Percentiles rank a stretch among this genome's conserved stretches.
Conservation (phyloP, 2,113 vertebrate genomes). For the Mugil cephalus region DNA sequence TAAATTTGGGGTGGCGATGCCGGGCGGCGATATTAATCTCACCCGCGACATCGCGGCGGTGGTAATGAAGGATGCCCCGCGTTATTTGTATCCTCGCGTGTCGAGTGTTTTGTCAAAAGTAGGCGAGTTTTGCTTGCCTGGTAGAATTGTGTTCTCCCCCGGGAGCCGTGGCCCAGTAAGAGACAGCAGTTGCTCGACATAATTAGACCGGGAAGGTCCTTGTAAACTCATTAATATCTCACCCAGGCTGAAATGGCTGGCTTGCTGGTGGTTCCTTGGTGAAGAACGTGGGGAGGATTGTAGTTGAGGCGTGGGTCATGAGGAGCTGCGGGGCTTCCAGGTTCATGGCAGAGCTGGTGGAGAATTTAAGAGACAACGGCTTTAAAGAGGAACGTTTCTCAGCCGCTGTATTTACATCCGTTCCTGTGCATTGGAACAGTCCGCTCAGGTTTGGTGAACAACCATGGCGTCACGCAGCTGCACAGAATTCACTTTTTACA, state of each 20-base stretch:
- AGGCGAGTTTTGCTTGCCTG: conserved; percentile 85
- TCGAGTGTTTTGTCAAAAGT: conserved; percentile 87
- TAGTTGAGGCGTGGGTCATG: conserved; percentile 30
- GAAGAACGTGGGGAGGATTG: conserved; percentile 27
- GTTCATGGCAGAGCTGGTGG: conserved; percentile 12
- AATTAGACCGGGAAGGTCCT: conserved; percentile 86
- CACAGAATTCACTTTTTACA: too few species aligned
- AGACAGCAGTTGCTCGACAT: conserved; percentile 86
- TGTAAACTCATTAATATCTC: conserved; percentile 88
- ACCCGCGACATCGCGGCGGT: conserved; percentile 28
- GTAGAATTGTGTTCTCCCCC: conserved; percentile 82
- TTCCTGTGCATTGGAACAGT: conserved; percentile 1
- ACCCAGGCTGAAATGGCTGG: conserved; percentile 72
- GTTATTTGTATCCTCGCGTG: conserved; percentile 80
- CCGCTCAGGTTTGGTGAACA: too few species aligned
- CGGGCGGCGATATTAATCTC: conserved; percentile 68
- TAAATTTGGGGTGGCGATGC: conserved; percentile 76
- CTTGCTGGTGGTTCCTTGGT: conserved; percentile 49
- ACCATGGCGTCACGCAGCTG: background rate
- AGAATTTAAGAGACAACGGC: background rate
- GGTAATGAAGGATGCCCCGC: conserved; percentile 75
- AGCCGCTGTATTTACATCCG: background rate
- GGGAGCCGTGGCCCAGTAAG: conserved; percentile 86
- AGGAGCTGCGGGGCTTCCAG: conserved; percentile 10
- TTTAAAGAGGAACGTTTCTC: conserved; percentile 9